Conservation (phyloP, 1,140 invertebrate genomes). For the Dendrolimus punctatus region DNA sequence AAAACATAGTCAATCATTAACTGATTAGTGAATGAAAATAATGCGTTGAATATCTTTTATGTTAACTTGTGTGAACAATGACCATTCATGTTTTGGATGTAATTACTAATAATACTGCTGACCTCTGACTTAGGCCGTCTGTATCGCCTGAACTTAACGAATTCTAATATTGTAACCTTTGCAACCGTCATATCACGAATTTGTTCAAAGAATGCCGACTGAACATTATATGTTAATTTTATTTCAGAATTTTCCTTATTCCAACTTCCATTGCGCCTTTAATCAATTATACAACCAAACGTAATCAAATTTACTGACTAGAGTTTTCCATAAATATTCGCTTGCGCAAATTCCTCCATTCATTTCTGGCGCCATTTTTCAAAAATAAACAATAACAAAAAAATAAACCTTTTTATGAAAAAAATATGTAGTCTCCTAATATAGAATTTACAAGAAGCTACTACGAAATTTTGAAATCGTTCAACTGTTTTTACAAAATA, state of each 20-base stretch:
- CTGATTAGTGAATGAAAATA: too few relatives aligned
- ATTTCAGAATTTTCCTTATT: background rate
- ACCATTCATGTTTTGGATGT: conserved; percentile 19
- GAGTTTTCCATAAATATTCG: background rate
- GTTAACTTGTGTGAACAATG: conserved; percentile 8
- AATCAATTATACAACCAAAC: background rate
- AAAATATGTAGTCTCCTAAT: too few relatives aligned
- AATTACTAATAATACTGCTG: conserved; percentile 22
- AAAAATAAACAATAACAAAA: too few relatives aligned
- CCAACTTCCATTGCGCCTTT: background rate
- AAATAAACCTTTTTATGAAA: too few relatives aligned
- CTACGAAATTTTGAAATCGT: too few relatives aligned
- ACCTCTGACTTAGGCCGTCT: conserved; percentile 15
- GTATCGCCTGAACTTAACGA: conserved; percentile 23
- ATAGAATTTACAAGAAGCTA: too few relatives aligned
- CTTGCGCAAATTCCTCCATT: too few relatives aligned
- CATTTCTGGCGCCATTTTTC: too few relatives aligned
- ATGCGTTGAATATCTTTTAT: too few relatives aligned
- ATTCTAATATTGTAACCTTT: conserved; percentile 16
- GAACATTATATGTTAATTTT: background rate
- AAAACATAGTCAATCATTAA: too few relatives aligned
- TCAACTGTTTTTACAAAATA: too few relatives aligned
- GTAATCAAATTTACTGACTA: background rate
- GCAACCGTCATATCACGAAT: conserved; percentile 19
- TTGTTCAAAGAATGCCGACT: conserved; percentile 15